Conservation (phyloP, 2,113 vertebrate genomes). For the Alaudala cheleensis region DNA sequence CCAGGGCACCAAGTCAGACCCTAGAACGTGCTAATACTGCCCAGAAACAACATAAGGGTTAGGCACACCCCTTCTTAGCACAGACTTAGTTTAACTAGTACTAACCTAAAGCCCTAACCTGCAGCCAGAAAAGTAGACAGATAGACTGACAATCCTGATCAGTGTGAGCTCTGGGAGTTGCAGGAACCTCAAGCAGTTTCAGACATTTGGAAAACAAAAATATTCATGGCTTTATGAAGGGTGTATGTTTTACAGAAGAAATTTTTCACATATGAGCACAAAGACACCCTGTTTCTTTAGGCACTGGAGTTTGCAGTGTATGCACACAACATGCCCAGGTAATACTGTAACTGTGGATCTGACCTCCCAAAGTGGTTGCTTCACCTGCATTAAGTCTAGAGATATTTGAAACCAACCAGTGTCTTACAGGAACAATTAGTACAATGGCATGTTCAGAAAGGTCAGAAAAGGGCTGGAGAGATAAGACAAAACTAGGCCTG, state of each 20-base stretch:
- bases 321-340: not conserved
- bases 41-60: not conserved
- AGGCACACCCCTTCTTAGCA: not conserved
- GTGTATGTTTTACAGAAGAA: not conserved
- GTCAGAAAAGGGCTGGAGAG: not conserved
- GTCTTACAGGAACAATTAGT: not conserved
- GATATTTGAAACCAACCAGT: not conserved
- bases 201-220: not conserved
- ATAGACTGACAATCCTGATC: not conserved
- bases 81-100: not conserved
- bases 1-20: not conserved
- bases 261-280: not conserved
- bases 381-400: not conserved
- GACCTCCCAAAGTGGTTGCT: not conserved
- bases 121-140: not conserved
- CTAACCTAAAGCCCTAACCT: not conserved
- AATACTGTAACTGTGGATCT: not conserved
- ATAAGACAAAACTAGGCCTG: not conserved
- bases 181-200: not conserved
- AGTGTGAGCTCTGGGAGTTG: not conserved
- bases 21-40: not conserved
- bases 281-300: not conserved
- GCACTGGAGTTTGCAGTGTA: not conserved
- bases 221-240: not conserved
- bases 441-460: not conserved